phyloP scores from a whole-genome alignment of 2,888 invertebrate species.

The Chalcis sispes region DNA sequence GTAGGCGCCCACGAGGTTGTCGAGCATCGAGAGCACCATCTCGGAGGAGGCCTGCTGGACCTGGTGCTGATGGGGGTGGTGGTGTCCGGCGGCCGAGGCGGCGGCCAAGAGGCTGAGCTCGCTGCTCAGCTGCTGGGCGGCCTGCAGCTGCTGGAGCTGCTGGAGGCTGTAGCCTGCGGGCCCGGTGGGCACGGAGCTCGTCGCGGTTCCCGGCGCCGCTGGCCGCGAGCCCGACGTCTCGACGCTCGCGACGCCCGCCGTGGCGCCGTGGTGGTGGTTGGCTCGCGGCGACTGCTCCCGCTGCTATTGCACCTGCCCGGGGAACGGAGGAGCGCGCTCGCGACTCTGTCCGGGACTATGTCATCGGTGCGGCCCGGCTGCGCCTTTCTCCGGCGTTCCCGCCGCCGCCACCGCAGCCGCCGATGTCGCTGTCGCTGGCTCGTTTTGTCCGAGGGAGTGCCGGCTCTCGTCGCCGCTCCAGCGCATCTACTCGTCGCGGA shows the following conservation, averaged over 20 bases:
- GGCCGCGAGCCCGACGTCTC: conserved; percentile 74
- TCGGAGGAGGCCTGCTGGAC: conserved; percentile 74
- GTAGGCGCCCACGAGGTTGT: conserved; percentile 80
- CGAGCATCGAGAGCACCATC: conserved; percentile 87
- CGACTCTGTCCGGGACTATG: conserved; percentile 8
- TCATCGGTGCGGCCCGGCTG: neutral
- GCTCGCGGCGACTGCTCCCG: conserved; percentile 19
- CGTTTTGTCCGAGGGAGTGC: neutral
- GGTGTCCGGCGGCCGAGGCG: conserved; percentile 28
- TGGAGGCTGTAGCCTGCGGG: conserved; percentile 44
- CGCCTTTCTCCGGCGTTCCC: too few species aligned
- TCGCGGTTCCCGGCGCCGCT: conserved; percentile 69
- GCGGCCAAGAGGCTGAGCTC: conserved; percentile 32
- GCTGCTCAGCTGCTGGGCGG: conserved; percentile 17
- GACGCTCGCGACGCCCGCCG: conserved; percentile 75
- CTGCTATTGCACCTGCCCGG: neutral
- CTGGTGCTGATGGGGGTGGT: conserved; percentile 55
- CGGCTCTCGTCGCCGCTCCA: neutral
- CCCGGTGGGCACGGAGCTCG: conserved; percentile 47
- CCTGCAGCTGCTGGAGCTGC: conserved; percentile 40
- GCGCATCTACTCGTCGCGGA: neutral
- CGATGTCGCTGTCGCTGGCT: too few species aligned
- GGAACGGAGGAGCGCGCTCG: conserved; percentile 42
- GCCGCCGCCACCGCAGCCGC: too few species aligned
- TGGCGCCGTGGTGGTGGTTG: conserved; percentile 67